Conservation (phyloP, 2,113 vertebrate genomes). For the Tautogolabrus adspersus region DNA sequence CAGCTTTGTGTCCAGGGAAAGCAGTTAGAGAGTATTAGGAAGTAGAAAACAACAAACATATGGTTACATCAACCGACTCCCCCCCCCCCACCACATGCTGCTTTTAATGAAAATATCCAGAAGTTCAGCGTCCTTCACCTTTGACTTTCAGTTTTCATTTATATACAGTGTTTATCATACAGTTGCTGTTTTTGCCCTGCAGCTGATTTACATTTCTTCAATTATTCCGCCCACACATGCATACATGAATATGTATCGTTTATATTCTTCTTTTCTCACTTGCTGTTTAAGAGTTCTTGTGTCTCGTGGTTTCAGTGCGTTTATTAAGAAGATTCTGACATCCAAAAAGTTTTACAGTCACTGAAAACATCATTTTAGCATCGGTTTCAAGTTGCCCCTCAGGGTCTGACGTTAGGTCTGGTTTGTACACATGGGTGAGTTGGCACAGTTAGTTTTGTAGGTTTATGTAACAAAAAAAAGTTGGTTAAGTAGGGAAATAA, state of each 20-base stretch:
- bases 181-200: constrained; percentile 51
- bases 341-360: constrained; percentile 15
- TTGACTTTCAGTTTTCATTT: constrained; percentile 53
- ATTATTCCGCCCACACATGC: constrained; percentile 68
- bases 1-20: constrained; percentile 21
- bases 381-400: too few species aligned
- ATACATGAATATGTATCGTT: constrained; percentile 76
- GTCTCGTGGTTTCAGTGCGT: constrained; percentile 5
- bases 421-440: too few species aligned
- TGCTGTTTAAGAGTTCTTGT: constrained; percentile 34
- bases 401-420: too few species aligned
- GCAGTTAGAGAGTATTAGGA: constrained; percentile 12
- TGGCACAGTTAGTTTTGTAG: too few species aligned
- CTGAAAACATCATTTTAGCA: background rate
- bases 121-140: constrained; percentile 45
- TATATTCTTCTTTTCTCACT: constrained; percentile 13
- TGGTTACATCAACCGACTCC: background rate
- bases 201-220: constrained; percentile 60
- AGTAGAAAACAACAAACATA: background rate
- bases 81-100: background rate
- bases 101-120: constrained; percentile 25
- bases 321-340: background rate
- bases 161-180: constrained; percentile 40
- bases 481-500: too few species aligned
- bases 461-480: too few species aligned